Evolutionary conservation across 1,140 invertebrate genomes (phyloP).

Genomic region (Bombus consobrinus): DNA sequence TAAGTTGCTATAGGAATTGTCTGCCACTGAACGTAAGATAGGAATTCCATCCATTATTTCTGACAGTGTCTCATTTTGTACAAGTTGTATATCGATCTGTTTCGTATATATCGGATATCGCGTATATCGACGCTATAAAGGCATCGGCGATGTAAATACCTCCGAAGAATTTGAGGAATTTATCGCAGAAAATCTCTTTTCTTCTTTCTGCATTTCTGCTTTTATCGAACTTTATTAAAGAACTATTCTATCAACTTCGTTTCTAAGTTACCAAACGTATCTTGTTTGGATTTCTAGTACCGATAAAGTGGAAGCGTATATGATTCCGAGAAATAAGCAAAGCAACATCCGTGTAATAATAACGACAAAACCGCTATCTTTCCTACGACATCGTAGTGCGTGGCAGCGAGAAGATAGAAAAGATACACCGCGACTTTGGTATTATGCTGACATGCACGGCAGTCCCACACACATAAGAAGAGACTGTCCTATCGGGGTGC

Average conservation of each 20-base stretch:
- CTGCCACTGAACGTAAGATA: background rate
- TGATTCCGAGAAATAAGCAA: constrained; percentile 11
- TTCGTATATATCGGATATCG: background rate
- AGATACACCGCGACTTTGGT: constrained; percentile 31
- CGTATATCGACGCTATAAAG: background rate
- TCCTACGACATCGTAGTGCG: constrained; percentile 12
- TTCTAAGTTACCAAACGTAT: too few species aligned
- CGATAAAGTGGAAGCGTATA: background rate
- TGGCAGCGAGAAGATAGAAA: constrained; percentile 26
- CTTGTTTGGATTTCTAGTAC: background rate
- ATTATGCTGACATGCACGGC: constrained; percentile 47
- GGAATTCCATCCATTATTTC: constrained; percentile 5
- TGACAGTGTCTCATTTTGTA: background rate
- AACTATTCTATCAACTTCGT: background rate
- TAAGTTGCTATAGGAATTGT: background rate
- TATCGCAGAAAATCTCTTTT: background rate
- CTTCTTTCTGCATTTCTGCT: background rate
- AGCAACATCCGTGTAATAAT: constrained; percentile 30
- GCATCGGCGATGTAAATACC: too few species aligned
- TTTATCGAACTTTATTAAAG: background rate
- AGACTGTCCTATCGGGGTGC: constrained; percentile 38
- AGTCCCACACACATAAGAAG: constrained; percentile 19
- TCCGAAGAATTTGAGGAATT: background rate
- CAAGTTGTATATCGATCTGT: background rate
- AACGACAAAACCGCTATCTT: constrained; percentile 42